Evolutionary conservation across 2,113 vertebrate genomes (phyloP).

Genomic region (Sphyrna mokarran): DNA sequence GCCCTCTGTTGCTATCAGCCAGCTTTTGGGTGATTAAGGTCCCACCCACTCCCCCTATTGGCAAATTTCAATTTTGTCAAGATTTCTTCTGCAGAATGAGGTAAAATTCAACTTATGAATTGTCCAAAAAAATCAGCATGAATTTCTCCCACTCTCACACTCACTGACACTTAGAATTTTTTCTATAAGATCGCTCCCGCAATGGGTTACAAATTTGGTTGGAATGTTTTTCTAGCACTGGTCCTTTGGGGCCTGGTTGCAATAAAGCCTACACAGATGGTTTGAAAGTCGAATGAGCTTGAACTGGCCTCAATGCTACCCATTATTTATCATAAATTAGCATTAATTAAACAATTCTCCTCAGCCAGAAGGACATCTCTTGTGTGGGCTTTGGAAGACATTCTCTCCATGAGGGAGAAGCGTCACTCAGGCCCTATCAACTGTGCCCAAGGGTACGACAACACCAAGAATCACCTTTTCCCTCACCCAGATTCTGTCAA

Average conservation of each 20-base stretch:
- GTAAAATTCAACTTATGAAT: no score
- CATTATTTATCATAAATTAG: neutral
- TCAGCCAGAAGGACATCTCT: neutral
- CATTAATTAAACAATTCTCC: neutral
- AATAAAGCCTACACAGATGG: neutral
- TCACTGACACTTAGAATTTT: no score
- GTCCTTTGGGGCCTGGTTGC: neutral
- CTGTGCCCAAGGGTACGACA: neutral
- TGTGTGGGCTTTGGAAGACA: neutral
- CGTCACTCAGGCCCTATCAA: no score
- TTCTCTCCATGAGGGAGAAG: neutral
- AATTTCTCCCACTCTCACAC: no score
- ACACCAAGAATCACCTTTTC: neutral
- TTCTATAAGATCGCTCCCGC: no score
- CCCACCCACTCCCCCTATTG: no score
- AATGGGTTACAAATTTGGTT: neutral
- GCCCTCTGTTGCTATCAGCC: no score
- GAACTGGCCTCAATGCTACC: neutral
- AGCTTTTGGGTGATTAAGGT: no score
- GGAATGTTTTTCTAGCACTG: neutral
- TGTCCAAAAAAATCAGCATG: no score
- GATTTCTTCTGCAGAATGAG: no score
- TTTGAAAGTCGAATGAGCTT: neutral
- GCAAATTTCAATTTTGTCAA: no score
- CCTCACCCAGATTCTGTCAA: no score